Percentiles rank a stretch among this genome's conserved stretches.
These are phyloP conservation scores for Caenorhabditis sinica DNA, from an alignment of 2,888 invertebrate genomes.

Conservation along the genomic window DNA sequence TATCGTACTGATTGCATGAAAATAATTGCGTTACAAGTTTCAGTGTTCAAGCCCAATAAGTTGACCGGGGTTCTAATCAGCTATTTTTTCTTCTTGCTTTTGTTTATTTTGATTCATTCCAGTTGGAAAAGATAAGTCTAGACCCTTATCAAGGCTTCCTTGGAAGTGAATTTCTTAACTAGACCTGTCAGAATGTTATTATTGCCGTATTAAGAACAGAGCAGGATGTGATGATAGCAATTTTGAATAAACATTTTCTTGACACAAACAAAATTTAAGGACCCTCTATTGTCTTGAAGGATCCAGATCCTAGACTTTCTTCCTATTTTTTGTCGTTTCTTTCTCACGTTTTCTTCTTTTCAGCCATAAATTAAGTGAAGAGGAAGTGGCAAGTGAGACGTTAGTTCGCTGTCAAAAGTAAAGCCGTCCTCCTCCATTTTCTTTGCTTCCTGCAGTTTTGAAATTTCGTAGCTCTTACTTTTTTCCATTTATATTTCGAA, in stretches of 20 bases:
- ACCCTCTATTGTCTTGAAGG: neutral
- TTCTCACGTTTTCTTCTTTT: slow-evolving; percentile 1
- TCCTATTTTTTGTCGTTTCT: neutral
- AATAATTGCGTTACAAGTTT: neutral
- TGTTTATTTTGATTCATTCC: neutral
- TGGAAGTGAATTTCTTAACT: slow-evolving; percentile 6
- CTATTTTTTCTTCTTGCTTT: neutral
- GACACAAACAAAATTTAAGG: slow-evolving; percentile 7
- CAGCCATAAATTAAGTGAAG: slow-evolving; percentile 34
- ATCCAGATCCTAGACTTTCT: neutral
- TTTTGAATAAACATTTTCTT: neutral
- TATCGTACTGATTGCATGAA: too few species aligned
- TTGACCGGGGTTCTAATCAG: too few species aligned
- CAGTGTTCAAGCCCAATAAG: neutral
- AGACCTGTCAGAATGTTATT: neutral
- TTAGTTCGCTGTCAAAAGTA: slow-evolving; percentile 34
- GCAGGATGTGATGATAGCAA: slow-evolving; percentile 15
- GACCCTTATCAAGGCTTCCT: slow-evolving; percentile 2
- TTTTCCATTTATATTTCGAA: neutral
- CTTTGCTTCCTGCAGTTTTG: neutral
- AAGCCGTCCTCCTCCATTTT: slow-evolving; percentile 19
- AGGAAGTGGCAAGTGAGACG: neutral
- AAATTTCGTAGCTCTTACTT: slow-evolving; percentile 1
- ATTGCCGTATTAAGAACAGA: neutral
- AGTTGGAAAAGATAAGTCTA: neutral